Percentiles rank a stretch among this genome's conserved stretches.
These are phyloP conservation scores for Adrianichthys oophorus DNA, from an alignment of 2,797 vertebrate species.

Conservation along the genomic window DNA sequence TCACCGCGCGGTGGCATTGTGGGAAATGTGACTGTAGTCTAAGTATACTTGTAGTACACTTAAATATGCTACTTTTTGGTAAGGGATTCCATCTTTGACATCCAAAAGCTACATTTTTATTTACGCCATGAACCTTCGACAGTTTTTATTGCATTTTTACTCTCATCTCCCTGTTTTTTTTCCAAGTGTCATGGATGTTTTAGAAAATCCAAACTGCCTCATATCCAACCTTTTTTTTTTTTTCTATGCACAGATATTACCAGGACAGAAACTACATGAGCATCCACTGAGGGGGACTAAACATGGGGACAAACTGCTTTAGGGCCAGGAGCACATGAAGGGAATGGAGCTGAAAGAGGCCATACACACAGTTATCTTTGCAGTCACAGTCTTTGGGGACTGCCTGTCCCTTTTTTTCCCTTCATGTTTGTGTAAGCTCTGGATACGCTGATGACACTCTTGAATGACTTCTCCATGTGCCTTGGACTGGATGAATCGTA, in stretches of 20 bases:
- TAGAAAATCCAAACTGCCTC: not conserved
- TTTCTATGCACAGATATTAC: slow-evolving; percentile 68
- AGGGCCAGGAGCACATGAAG: slow-evolving; percentile 76
- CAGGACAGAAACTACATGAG: slow-evolving; percentile 76
- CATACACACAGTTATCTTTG: slow-evolving; percentile 22
- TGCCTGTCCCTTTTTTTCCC: slow-evolving; percentile 32
- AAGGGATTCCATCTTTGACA: too few relatives aligned
- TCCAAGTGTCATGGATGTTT: not conserved
- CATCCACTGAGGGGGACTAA: slow-evolving; percentile 78
- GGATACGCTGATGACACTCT: slow-evolving; percentile 70
- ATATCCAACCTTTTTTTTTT: slow-evolving; percentile 19
- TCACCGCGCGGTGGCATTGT: too few relatives aligned
- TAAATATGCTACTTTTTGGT: too few relatives aligned
- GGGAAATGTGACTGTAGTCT: too few relatives aligned
- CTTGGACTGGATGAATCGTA: slow-evolving; percentile 70
- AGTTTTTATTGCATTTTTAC: slow-evolving; percentile 27
- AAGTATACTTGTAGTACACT: too few relatives aligned
- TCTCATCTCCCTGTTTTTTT: slow-evolving; percentile 24
- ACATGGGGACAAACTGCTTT: slow-evolving; percentile 84
- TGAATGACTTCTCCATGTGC: slow-evolving; percentile 78
- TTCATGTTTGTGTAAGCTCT: slow-evolving; percentile 60
- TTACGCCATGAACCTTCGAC: not conserved
- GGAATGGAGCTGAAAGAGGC: slow-evolving; percentile 30
- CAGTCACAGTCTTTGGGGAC: slow-evolving; percentile 28
- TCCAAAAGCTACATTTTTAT: slow-evolving; percentile 3